phyloP scores from a whole-genome alignment of 2,113 vertebrate genomes.

The Hiodon tergisus region DNA sequence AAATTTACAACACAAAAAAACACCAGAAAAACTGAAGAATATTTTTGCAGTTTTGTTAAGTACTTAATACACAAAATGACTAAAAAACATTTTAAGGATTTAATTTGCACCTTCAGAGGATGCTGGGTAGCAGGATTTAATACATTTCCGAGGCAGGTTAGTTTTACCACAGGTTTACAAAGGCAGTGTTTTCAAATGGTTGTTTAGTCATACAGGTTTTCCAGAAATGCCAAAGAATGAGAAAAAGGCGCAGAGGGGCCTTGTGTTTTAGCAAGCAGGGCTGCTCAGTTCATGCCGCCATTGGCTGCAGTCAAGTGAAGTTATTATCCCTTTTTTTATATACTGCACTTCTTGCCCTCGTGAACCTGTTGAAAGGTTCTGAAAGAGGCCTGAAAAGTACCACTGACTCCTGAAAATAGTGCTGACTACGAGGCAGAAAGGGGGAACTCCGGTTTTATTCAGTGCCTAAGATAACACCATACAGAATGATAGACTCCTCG shows the following conservation, averaged over 20 bases:
- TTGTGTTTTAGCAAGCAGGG: conserved; percentile 74
- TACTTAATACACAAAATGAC: too few relatives aligned
- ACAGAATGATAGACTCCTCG: conserved; percentile 96
- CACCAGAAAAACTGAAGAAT: too few relatives aligned
- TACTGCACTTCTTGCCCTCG: conserved; percentile 87
- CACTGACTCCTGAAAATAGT: conserved; percentile 81
- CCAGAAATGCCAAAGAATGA: conserved; percentile 5
- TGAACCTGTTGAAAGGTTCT: conserved; percentile 88
- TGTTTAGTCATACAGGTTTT: conserved; percentile 3
- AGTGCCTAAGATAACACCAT: conserved; percentile 95
- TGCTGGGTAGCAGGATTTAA: not conserved
- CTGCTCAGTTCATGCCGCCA: conserved; percentile 68
- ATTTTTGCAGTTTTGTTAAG: too few relatives aligned
- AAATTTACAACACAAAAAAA: not conserved
- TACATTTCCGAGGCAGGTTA: not conserved
- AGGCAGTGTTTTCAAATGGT: not conserved
- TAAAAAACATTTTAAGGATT: too few relatives aligned
- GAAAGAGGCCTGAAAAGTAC: conserved; percentile 82
- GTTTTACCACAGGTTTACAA: not conserved
- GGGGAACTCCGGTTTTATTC: conserved; percentile 88
- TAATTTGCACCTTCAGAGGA: not conserved
- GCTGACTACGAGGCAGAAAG: conserved; percentile 74
- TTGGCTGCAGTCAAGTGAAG: conserved; percentile 74
- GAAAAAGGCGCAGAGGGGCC: conserved; percentile 46
- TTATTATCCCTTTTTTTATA: conserved; percentile 88